These are phyloP conservation scores for Endomychus coccineus DNA, from an alignment of 2,888 invertebrate species.

Conservation along the genomic window DNA sequence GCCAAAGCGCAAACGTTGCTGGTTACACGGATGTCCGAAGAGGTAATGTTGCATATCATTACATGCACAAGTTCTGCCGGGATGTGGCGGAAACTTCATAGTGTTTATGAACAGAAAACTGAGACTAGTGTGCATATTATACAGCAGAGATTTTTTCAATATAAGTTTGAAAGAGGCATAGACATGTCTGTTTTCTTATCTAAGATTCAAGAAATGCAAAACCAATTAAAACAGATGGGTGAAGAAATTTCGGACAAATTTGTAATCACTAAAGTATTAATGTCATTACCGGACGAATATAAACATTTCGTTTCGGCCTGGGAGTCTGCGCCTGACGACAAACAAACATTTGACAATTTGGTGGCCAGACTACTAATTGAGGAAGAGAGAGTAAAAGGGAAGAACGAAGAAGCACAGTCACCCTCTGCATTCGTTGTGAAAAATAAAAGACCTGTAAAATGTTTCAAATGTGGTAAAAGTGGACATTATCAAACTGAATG, in stretches of 20 bases:
- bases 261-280: slow-evolving; percentile 20
- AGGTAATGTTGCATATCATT: slow-evolving; percentile 22
- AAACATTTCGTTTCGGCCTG: slow-evolving; percentile 24
- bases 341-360: slow-evolving; percentile 24
- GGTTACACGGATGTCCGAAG: too few relatives aligned
- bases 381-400: slow-evolving; percentile 16
- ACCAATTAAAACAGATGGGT: slow-evolving; percentile 18
- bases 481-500: slow-evolving; percentile 11
- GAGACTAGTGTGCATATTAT: slow-evolving; percentile 32
- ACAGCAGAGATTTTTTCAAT: slow-evolving; percentile 32
- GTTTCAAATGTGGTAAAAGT: slow-evolving; percentile 19
- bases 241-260: slow-evolving; percentile 23
- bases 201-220: slow-evolving; percentile 19
- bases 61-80: slow-evolving; percentile 19
- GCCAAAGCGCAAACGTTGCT: too few relatives aligned
- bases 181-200: slow-evolving; percentile 25
- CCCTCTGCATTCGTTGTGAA: slow-evolving; percentile 7
- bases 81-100: slow-evolving; percentile 25
- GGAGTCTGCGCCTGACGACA: slow-evolving; percentile 22
- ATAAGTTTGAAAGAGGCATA: slow-evolving; percentile 21
- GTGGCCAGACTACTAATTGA: too few relatives aligned
- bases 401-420: slow-evolving; percentile 7
- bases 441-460: slow-evolving; percentile 13
- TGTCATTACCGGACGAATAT: too few relatives aligned
- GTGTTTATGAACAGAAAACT: slow-evolving; percentile 28